These are phyloP conservation scores for Macrosoma leucophasiata DNA, from an alignment of 2,888 invertebrate species.

Conservation along the genomic window DNA sequence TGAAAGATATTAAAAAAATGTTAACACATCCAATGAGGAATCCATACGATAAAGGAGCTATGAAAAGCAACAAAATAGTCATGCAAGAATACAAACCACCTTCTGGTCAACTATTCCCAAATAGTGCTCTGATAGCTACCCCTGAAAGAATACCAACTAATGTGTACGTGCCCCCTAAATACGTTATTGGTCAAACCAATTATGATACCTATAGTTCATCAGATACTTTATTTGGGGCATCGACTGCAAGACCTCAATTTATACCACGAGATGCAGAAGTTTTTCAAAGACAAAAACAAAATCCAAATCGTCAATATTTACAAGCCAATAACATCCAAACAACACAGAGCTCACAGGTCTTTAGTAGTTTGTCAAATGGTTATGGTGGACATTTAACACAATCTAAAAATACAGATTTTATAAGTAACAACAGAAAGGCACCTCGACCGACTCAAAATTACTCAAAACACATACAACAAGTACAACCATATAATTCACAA, in stretches of 20 bases:
- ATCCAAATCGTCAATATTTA: constrained; percentile 22
- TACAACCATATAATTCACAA: constrained; percentile 34
- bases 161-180: constrained; percentile 49
- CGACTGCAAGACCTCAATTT: constrained; percentile 55
- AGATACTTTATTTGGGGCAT: constrained; percentile 45
- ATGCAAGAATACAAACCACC: constrained; percentile 69
- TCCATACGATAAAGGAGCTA: constrained; percentile 49
- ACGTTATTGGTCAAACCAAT: constrained; percentile 38
- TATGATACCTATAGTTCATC: constrained; percentile 35
- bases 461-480: constrained; percentile 33
- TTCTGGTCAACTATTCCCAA: constrained; percentile 53
- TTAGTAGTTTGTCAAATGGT: too few species aligned
- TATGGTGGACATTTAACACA: too few species aligned
- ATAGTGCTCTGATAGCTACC: constrained; percentile 44
- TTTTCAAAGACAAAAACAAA: constrained; percentile 47
- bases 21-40: constrained; percentile 66
- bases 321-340: constrained; percentile 39
- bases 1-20: constrained; percentile 76
- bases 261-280: constrained; percentile 41
- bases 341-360: constrained; percentile 18
- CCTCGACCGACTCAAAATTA: constrained; percentile 34
- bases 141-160: constrained; percentile 47
- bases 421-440: constrained; percentile 30
- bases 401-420: too few species aligned
- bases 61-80: constrained; percentile 51